Conservation (phyloP, 2,113 vertebrate species). For the Tichodroma muraria region DNA sequence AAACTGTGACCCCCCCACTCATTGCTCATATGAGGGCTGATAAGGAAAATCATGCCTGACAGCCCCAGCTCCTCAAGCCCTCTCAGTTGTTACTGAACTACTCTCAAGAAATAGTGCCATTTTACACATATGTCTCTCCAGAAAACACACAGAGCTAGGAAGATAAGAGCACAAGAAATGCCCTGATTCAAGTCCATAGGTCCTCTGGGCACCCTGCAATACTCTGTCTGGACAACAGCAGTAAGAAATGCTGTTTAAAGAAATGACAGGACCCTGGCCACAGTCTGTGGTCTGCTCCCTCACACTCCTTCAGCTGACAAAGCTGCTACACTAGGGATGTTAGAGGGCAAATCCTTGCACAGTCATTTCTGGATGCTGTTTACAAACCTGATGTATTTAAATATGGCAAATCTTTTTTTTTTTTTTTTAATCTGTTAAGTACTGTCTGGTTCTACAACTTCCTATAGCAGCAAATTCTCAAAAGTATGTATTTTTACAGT, state of each 20-base stretch:
- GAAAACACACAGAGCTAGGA: neutral
- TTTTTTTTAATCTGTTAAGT: neutral
- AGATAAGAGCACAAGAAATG: neutral
- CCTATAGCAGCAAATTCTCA: fast-evolving
- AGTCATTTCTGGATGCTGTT: neutral
- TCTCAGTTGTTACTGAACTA: neutral
- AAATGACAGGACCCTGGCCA: fast-evolving
- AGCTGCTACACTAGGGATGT: neutral
- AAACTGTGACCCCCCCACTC: neutral
- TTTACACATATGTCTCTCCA: neutral
- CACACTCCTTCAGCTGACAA: neutral
- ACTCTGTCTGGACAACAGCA: neutral
- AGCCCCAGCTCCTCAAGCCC: neutral
- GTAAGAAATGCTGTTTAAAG: neutral
- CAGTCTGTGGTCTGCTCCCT: neutral
- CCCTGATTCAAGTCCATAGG: neutral
- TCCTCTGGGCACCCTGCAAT: neutral
- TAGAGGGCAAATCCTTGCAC: neutral
- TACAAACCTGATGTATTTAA: neutral
- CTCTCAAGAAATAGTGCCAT: neutral
- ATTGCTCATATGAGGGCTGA: neutral
- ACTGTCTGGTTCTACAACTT: neutral
- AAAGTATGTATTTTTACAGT: neutral
- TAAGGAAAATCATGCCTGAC: fast-evolving
- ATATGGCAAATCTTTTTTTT: neutral